phyloP scores from a whole-genome alignment of 1,140 invertebrate genomes.

The Pseudomyrmex sp. region DNA sequence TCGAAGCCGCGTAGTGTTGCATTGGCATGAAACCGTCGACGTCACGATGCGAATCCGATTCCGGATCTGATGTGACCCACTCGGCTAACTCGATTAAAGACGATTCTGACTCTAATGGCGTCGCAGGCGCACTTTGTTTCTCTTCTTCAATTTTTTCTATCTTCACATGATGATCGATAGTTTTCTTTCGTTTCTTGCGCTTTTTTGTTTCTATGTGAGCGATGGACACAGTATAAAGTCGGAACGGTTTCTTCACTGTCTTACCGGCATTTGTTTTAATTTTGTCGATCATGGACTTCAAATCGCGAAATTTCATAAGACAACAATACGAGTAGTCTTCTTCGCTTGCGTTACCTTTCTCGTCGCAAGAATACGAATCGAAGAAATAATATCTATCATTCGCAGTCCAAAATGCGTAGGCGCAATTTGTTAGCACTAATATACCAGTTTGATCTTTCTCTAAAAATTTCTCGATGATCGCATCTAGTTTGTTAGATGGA shows the following conservation, averaged over 20 bases:
- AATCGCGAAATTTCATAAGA: slow-evolving; percentile 73
- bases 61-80: slow-evolving; percentile 70
- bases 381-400: slow-evolving; percentile 77
- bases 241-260: slow-evolving; percentile 66
- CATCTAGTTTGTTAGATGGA: slow-evolving; percentile 64
- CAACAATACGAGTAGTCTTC: slow-evolving; percentile 69
- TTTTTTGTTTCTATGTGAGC: slow-evolving; percentile 73
- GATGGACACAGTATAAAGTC: slow-evolving; percentile 76
- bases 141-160: not conserved
- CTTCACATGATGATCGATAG: slow-evolving; percentile 38
- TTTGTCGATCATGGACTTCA: slow-evolving; percentile 68
- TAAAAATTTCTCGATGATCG: slow-evolving; percentile 69
- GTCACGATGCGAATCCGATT: slow-evolving; percentile 46
- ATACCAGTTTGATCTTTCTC: slow-evolving; percentile 77
- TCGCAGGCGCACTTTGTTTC: not conserved
- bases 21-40: slow-evolving; percentile 71
- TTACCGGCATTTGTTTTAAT: slow-evolving; percentile 74
- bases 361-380: slow-evolving; percentile 81
- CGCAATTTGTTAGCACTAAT: slow-evolving; percentile 75
- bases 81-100: slow-evolving; percentile 76
- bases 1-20: slow-evolving; percentile 73
- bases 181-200: slow-evolving; percentile 41
- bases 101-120: slow-evolving; percentile 38
- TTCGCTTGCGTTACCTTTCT: slow-evolving; percentile 65
- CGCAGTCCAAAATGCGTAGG: slow-evolving; percentile 79